These are phyloP conservation scores for Antitype chi DNA, from an alignment of 2,888 invertebrate genomes.

Conservation along the genomic window DNA sequence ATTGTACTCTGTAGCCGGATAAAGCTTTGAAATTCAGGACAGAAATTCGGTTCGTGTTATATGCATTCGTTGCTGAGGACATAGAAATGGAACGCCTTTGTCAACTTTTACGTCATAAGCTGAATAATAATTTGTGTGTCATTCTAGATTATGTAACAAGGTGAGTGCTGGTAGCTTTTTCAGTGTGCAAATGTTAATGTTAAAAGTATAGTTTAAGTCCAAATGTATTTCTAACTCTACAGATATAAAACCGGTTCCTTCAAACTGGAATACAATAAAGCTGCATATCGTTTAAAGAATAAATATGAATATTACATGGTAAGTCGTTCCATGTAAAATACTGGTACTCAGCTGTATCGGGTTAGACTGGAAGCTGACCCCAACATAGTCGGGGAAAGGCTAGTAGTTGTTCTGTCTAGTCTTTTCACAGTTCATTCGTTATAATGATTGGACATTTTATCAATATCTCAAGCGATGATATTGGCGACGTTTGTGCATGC, in stretches of 20 bases:
- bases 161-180: not conserved
- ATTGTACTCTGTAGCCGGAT: conserved; percentile 8
- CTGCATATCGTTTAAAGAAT: not conserved
- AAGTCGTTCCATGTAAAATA: too few species aligned
- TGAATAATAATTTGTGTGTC: conserved; percentile 5
- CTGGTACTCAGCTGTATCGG: too few species aligned
- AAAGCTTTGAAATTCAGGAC: conserved; percentile 35
- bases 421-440: too few species aligned
- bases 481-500: too few species aligned
- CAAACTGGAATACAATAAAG: not conserved
- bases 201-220: not conserved
- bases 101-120: conserved; percentile 5
- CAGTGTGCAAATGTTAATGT: too few species aligned
- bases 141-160: not conserved
- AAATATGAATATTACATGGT: not conserved
- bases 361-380: too few species aligned
- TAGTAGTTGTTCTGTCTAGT: too few species aligned
- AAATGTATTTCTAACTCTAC: not conserved
- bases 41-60: conserved; percentile 32
- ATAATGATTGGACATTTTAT: too few species aligned
- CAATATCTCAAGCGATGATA: too few species aligned
- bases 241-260: not conserved
- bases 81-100: conserved; percentile 25
- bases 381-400: too few species aligned
- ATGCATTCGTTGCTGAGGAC: conserved; percentile 24